A percentile compares a stretch with the other conserved stretches of the same genome.
These are phyloP conservation scores for Heliconius congener DNA, from an alignment of 1,140 invertebrate species.

Conservation along the genomic window DNA sequence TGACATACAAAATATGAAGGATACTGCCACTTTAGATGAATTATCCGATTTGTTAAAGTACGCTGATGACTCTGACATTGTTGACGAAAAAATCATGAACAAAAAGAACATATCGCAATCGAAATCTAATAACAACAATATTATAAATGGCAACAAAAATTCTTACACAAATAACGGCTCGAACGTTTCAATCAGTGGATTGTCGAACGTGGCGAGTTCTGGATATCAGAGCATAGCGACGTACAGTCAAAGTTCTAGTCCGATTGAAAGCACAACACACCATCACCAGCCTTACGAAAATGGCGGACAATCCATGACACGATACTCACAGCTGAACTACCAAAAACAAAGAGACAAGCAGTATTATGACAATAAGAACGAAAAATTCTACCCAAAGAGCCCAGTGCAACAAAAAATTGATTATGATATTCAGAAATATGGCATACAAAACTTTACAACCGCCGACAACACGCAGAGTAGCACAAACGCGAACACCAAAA, in stretches of 20 bases:
- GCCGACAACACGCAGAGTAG: slow-evolving; percentile 79
- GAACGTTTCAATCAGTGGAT: slow-evolving; percentile 89
- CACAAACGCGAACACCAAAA: slow-evolving; percentile 72
- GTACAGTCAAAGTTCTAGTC: slow-evolving; percentile 94
- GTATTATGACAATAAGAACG: slow-evolving; percentile 76
- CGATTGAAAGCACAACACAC: slow-evolving; percentile 86
- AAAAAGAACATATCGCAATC: slow-evolving; percentile 74
- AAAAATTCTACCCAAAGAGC: slow-evolving; percentile 79
- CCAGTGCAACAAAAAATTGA: slow-evolving; percentile 81
- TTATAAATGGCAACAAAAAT: slow-evolving; percentile 73
- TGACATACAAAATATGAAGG: slow-evolving; percentile 75
- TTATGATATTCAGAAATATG: slow-evolving; percentile 80
- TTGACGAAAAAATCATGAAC: slow-evolving; percentile 78
- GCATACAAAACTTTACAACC: slow-evolving; percentile 81
- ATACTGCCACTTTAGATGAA: slow-evolving; percentile 85
- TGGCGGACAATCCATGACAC: slow-evolving; percentile 72
- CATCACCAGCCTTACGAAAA: slow-evolving; percentile 72
- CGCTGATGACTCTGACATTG: slow-evolving; percentile 84
- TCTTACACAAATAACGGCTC: slow-evolving; percentile 85
- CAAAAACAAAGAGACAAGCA: slow-evolving; percentile 78
- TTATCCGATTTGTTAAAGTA: slow-evolving; percentile 87
- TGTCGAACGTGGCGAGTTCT: slow-evolving; percentile 92
- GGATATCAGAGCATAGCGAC: slow-evolving; percentile 95
- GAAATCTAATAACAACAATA: slow-evolving; percentile 68
- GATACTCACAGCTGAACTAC: slow-evolving; percentile 77